Evolutionary conservation across 1,140 invertebrate genomes (phyloP), one percentile per base, ranked within the genome.

Genomic region (Dendroctonus valens): DNA sequence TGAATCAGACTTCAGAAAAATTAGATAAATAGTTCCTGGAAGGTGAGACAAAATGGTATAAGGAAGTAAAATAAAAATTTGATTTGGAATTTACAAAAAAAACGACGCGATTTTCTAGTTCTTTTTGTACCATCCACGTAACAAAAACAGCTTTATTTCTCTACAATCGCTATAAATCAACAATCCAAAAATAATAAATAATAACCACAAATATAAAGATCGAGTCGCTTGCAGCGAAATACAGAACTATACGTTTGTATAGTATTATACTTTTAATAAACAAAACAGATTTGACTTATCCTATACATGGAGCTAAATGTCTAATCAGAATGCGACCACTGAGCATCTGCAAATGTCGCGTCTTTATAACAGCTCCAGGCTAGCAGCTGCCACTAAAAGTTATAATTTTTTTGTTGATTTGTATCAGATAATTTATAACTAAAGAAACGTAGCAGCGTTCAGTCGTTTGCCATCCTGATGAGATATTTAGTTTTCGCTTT

Each of bases 161-260:
- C 60, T 62, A 62, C 11, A 62, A 49, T 49, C 15, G 58, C 41
- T 54, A 61, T 50, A 61, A 59, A 59, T 61, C 59, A 61, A 61
- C 59, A 61, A 61, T 61, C 50, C 59, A 52, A 61, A 61, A 60
- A 61, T 51, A 61, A 61, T 51, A 61, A 61, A 61, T 51, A 61
- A 58, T 58, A 58, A 58, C 55, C 41, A 44, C n/a, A 61, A 61
- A 38, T 48, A 59, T 39, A 48, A 61, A 14, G 41, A 61, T 40
- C 41, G 26, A 41, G 54, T 57, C 44, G 26, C 44, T 40, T n/a
- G n/a, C 26, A 61, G 51, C 38, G 41, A 61, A 8, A 11, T 44
- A 39, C 7, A 41, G 14, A n/a, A 59, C 57, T 44, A 49, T 48
- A 41, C 60, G 41, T 62, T 37, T 53, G 42, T 62, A 62, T 52